phyloP scores from a whole-genome alignment of 1,140 invertebrate genomes.

The Drosophila miranda region DNA sequence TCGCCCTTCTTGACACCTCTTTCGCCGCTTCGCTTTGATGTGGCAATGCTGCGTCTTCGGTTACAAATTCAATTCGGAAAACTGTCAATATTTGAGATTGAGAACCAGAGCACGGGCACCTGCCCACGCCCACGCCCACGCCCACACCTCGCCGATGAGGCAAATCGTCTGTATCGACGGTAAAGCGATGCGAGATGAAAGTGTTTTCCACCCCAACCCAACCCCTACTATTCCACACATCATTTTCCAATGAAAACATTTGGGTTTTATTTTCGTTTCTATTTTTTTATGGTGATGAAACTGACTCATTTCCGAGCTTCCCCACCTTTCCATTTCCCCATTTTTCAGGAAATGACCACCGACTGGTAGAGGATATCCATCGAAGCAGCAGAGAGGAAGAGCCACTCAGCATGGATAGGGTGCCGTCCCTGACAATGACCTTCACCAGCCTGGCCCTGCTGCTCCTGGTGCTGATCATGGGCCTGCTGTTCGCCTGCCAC shows the following conservation, averaged over 20 bases:
- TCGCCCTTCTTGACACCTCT: neutral
- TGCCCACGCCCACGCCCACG: conserved; percentile 21
- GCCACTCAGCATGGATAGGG: conserved; percentile 70
- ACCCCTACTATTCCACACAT: neutral
- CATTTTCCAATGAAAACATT: conserved; percentile 67
- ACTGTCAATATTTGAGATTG: conserved; percentile 58
- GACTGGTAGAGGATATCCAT: conserved; percentile 2
- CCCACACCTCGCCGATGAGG: conserved; percentile 18
- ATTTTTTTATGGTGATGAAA: neutral
- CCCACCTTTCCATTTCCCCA: too few relatives aligned
- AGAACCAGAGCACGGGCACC: conserved; percentile 25
- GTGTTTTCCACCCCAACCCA: conserved; percentile 30
- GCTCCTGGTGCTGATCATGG: conserved; percentile 76
- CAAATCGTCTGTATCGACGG: conserved; percentile 19
- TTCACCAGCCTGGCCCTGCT: conserved; percentile 79
- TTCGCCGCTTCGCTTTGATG: conserved; percentile 57
- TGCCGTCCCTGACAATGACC: conserved; percentile 69
- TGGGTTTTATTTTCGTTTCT: conserved; percentile 55
- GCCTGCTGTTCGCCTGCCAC: conserved; percentile 83
- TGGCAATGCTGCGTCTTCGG: conserved; percentile 64
- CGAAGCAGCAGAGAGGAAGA: neutral
- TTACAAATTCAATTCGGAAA: conserved; percentile 76
- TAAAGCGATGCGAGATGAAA: conserved; percentile 76
- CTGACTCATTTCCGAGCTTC: conserved; percentile 3
- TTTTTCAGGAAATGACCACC: conserved; percentile 2